Percentiles rank a stretch among this genome's conserved stretches.
phyloP scores from a whole-genome alignment of 2,113 vertebrate species.

The Daubentonia madagascariensis region DNA sequence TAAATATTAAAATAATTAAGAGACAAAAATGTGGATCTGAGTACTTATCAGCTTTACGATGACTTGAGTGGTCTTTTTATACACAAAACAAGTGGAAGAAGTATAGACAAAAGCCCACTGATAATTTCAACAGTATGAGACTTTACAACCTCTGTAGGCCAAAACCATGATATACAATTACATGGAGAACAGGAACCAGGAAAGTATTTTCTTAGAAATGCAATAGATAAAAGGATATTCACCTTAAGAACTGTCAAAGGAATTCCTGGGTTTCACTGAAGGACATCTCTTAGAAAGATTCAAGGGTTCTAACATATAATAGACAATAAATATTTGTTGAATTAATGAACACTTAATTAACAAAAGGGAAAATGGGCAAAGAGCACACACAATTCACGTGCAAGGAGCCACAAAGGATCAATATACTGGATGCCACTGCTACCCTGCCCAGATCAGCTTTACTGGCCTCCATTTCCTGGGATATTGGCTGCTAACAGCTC shows the following conservation, averaged over 20 bases:
- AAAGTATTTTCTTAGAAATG: background rate
- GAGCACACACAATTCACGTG: background rate
- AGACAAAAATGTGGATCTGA: background rate
- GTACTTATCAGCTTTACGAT: background rate
- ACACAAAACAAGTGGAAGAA: background rate
- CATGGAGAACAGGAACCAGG: background rate
- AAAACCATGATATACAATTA: background rate
- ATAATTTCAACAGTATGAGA: background rate
- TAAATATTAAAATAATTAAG: background rate
- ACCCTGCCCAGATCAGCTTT: accelerated
- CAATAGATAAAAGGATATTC: background rate
- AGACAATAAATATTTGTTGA: background rate
- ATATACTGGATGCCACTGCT: accelerated
- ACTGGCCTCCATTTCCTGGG: background rate
- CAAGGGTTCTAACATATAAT: background rate
- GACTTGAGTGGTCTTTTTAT: background rate
- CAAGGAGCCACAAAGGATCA: background rate
- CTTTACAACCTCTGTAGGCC: background rate
- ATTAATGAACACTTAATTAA: background rate
- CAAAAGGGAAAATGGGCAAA: background rate
- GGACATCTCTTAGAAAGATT: background rate
- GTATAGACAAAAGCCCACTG: background rate
- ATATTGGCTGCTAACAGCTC: background rate
- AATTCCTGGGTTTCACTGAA: background rate
- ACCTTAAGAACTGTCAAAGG: background rate